These are phyloP conservation scores for Stomatorhinus walkeri DNA, from an alignment of 2,797 vertebrate genomes.

Conservation along the genomic window DNA sequence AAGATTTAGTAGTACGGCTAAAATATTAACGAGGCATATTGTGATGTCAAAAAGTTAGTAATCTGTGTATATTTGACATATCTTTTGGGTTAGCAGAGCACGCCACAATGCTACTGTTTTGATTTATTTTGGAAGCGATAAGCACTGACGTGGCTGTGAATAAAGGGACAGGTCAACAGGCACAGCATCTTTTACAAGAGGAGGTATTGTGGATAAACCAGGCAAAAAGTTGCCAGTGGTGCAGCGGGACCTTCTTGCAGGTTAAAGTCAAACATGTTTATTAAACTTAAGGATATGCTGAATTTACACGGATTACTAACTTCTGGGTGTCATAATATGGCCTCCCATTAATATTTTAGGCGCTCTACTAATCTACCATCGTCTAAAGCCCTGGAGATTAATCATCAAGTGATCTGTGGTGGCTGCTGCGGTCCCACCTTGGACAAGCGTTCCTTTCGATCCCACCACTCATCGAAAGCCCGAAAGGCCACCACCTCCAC, in stretches of 20 bases:
- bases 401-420: neutral
- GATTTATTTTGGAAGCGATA: neutral
- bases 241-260: neutral
- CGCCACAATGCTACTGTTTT: neutral
- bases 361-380: neutral
- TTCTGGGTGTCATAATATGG: neutral
- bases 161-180: neutral
- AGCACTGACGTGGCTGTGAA: neutral
- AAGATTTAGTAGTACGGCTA: neutral
- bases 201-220: neutral
- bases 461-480: conserved; percentile 98
- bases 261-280: neutral
- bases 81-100: neutral
- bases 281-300: neutral
- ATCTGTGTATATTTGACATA: neutral
- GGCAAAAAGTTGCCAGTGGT: neutral
- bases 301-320: neutral
- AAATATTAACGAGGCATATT: neutral
- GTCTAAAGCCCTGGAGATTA: neutral
- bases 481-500: conserved; percentile 96
- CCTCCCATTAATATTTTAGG: neutral
- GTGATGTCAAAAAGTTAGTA: neutral
- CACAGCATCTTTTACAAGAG: neutral
- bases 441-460: conserved; percentile 88
- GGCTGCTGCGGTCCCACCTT: conserved; percentile 63